Conservation (phyloP, 2,888 invertebrate species). For the Drosophila silvestris region DNA sequence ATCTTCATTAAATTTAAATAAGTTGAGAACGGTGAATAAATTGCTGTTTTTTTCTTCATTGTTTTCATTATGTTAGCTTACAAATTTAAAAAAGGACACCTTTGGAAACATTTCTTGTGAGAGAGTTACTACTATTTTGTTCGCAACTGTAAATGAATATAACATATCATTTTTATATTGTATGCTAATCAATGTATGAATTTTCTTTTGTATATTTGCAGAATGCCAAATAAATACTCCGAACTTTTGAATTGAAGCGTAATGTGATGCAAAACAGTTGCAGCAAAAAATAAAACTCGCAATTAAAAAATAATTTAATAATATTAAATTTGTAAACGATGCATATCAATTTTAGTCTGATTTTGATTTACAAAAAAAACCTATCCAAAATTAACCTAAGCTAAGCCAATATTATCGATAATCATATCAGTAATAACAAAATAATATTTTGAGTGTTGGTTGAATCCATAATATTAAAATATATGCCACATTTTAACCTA, state of each 20-base stretch:
- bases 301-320: constrained; percentile 48
- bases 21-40: background rate
- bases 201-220: constrained; percentile 32
- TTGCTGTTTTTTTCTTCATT: background rate
- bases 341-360: constrained; percentile 77
- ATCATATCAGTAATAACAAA: constrained; percentile 43
- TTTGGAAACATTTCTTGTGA: background rate
- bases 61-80: background rate
- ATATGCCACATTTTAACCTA: background rate
- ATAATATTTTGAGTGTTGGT: constrained; percentile 7
- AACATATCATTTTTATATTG: background rate
- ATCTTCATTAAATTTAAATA: background rate
- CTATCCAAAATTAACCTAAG: constrained; percentile 9
- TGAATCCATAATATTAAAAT: background rate
- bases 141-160: background rate
- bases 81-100: background rate
- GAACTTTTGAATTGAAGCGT: background rate
- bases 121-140: background rate
- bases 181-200: background rate
- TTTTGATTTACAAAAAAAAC: constrained; percentile 44
- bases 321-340: constrained; percentile 57
- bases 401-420: constrained; percentile 33
- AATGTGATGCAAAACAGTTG: constrained; percentile 2
- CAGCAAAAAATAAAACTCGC: background rate
- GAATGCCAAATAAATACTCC: constrained; percentile 9